Evolutionary conservation across 37 sponge, comb jelly and placozoan species (phyloP).

Genomic region (Beroe forskalii): DNA sequence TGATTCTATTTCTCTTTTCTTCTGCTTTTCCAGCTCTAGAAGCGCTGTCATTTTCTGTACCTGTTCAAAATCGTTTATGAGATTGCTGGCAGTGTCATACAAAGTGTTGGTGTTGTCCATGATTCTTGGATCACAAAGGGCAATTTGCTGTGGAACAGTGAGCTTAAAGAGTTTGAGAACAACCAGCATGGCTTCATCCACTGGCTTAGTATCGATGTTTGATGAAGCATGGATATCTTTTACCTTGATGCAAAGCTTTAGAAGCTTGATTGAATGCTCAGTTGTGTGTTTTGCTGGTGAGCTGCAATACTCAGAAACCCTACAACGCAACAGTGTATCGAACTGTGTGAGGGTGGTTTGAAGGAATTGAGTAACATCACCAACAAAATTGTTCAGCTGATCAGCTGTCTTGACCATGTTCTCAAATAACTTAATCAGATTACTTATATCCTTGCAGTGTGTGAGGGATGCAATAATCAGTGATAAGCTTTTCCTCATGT

Average conservation of each 20-base stretch:
- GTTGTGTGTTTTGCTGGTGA: constrained; percentile 6
- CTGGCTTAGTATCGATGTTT: constrained; percentile 31
- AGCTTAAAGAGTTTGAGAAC: constrained; percentile 50
- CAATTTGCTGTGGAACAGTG: constrained; percentile 46
- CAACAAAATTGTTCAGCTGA: constrained; percentile 60
- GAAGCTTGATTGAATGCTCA: constrained; percentile 54
- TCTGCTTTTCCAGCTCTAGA: constrained; percentile 61
- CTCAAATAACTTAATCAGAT: constrained; percentile 46
- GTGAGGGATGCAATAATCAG: constrained; percentile 45
- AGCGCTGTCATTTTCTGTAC: constrained; percentile 38
- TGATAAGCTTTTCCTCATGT: constrained; percentile 58
- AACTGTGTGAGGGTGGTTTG: constrained; percentile 53
- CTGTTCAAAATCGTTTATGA: constrained; percentile 50
- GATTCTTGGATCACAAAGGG: constrained; percentile 15
- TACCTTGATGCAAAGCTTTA: constrained; percentile 51
- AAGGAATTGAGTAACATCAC: constrained; percentile 55
- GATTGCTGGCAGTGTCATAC: constrained; percentile 21
- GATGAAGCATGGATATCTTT: constrained; percentile 19
- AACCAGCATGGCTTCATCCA: constrained; percentile 58
- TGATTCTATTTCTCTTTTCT: not conserved
- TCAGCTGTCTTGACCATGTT: constrained; percentile 65
- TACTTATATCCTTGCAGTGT: constrained; percentile 56
- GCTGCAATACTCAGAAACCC: constrained; percentile 56
- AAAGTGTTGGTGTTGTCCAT: not conserved
- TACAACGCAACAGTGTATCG: constrained; percentile 14